Conservation (phyloP, 2,888 invertebrate genomes). For the Epinotia bilunana region DNA sequence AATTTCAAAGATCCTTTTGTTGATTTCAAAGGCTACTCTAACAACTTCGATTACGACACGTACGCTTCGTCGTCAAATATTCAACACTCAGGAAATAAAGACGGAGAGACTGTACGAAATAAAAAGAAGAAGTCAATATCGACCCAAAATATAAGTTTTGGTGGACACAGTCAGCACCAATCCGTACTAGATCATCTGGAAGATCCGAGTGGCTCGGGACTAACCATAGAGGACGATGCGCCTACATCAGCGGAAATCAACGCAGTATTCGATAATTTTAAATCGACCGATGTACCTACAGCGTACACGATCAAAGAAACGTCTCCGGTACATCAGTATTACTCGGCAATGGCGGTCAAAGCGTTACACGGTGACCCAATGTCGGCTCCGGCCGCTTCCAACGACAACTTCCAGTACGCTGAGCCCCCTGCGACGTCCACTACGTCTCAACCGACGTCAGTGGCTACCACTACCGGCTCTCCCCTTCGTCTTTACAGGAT, state of each 20-base stretch:
- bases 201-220: conserved; percentile 57
- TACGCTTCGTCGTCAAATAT: conserved; percentile 71
- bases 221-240: conserved; percentile 56
- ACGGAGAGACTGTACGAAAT: conserved; percentile 55
- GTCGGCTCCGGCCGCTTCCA: conserved; percentile 71
- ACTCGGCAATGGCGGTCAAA: conserved; percentile 70
- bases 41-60: conserved; percentile 71
- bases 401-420: conserved; percentile 71
- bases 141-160: conserved; percentile 76
- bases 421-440: conserved; percentile 65
- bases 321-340: conserved; percentile 72
- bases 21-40: conserved; percentile 67
- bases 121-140: conserved; percentile 76
- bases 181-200: conserved; percentile 71
- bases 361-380: conserved; percentile 66
- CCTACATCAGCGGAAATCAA: conserved; percentile 64
- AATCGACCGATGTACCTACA: conserved; percentile 59
- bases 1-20: conserved; percentile 67
- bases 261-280: conserved; percentile 59
- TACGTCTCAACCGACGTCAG: conserved; percentile 53
- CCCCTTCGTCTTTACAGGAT: conserved; percentile 53
- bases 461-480: conserved; percentile 57
- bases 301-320: conserved; percentile 68
- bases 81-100: conserved; percentile 62
- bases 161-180: conserved; percentile 67